Percentiles rank a stretch among this genome's conserved stretches.
Conservation (phyloP, 2,888 invertebrate genomes). For the Limenitis camilla region DNA sequence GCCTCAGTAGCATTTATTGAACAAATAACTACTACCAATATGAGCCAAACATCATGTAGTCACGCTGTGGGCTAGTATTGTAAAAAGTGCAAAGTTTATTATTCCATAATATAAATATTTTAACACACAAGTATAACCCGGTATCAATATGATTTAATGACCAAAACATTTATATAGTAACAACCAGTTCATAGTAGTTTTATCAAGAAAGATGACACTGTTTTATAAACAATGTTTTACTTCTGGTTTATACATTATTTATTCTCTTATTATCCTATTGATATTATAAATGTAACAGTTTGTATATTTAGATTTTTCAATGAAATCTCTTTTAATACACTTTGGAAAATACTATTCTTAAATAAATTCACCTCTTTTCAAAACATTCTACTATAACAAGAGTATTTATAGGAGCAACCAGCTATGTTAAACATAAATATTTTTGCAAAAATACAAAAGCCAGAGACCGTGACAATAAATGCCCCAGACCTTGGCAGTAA, state of each 20-base stretch:
- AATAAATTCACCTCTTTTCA: too few species aligned
- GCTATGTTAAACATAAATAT: conserved; percentile 7
- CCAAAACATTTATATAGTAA: conserved; percentile 4
- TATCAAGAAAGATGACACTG: conserved; percentile 9
- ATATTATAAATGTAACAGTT: too few species aligned
- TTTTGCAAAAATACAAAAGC: conserved; percentile 27
- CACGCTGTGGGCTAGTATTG: too few species aligned
- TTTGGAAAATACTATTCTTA: too few species aligned
- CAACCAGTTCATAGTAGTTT: conserved; percentile 6
- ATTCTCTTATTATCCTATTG: neutral
- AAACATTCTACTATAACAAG: neutral
- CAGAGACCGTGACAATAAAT: conserved; percentile 47
- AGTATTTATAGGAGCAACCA: conserved; percentile 1
- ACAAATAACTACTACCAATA: too few species aligned
- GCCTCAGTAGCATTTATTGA: too few species aligned
- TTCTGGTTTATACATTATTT: neutral
- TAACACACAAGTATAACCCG: too few species aligned
- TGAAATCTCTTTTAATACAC: too few species aligned
- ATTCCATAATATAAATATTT: too few species aligned
- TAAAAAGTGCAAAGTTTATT: too few species aligned
- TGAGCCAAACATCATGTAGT: too few species aligned
- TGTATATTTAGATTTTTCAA: too few species aligned
- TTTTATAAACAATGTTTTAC: neutral
- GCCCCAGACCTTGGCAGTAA: conserved; percentile 67
- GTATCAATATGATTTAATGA: neutral